phyloP scores from a whole-genome alignment of 2,113 vertebrate species.

The Hylia prasina region DNA sequence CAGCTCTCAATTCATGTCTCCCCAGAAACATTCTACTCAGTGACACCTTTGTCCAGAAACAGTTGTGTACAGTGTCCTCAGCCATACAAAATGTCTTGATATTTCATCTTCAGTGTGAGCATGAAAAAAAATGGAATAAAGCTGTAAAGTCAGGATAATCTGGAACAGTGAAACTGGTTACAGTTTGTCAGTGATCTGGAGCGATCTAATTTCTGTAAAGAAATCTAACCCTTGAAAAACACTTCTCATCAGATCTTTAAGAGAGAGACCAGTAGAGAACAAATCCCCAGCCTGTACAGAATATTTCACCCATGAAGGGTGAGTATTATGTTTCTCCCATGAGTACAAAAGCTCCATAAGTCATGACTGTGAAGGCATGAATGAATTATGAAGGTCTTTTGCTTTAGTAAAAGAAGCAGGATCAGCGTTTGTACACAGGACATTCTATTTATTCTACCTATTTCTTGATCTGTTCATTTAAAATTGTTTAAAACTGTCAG shows the following conservation, averaged over 20 bases:
- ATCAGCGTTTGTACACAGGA: slow-evolving; percentile 14
- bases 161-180: background rate
- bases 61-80: background rate
- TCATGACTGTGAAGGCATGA: slow-evolving; percentile 4
- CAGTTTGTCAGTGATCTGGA: background rate
- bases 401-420: background rate
- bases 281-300: slow-evolving; percentile 3
- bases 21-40: background rate
- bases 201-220: background rate
- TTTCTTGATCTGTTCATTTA: slow-evolving; percentile 46
- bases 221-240: background rate
- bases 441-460: slow-evolving; percentile 20
- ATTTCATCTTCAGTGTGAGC: background rate
- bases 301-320: slow-evolving; percentile 60
- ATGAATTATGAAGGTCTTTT: slow-evolving; percentile 41
- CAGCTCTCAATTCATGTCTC: background rate
- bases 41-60: background rate
- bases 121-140: background rate
- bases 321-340: slow-evolving; percentile 48
- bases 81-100: background rate
- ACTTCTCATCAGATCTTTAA: background rate
- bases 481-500: slow-evolving; percentile 21
- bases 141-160: background rate
- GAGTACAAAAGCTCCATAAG: slow-evolving; percentile 42
- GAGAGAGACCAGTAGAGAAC: background rate